A percentile compares a stretch with the other conserved stretches of the same genome.
Evolutionary conservation across 2,797 vertebrate species (phyloP).

Genomic region (Enteromius radiatus): DNA sequence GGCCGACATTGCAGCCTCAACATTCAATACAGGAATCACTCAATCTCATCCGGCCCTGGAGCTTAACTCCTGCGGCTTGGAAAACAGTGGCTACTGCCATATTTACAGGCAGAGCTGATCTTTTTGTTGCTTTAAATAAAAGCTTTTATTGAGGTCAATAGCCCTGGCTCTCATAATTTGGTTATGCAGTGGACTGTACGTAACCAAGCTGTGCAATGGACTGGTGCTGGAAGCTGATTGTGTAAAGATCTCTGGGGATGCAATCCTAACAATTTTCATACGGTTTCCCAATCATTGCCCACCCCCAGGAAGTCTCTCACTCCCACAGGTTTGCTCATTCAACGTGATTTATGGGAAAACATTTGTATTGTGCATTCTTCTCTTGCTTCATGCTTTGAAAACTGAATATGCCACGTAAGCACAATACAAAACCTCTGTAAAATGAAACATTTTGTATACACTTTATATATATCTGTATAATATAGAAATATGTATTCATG

Average conservation of each 20-base stretch:
- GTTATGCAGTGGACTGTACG: slow-evolving; percentile 14
- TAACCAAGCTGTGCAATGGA: slow-evolving; percentile 13
- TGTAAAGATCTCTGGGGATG: slow-evolving; percentile 40
- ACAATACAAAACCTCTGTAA: not conserved
- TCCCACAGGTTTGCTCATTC: slow-evolving; percentile 44
- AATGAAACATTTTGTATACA: not conserved
- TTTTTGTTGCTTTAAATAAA: slow-evolving; percentile 50
- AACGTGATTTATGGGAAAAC: slow-evolving; percentile 25
- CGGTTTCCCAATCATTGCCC: slow-evolving; percentile 43
- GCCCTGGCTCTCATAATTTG: slow-evolving; percentile 36
- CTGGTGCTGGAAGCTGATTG: slow-evolving; percentile 33
- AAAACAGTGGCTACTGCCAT: slow-evolving; percentile 30
- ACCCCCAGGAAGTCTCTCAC: slow-evolving; percentile 33
- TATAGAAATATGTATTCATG: not conserved
- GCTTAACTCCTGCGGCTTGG: slow-evolving; percentile 35
- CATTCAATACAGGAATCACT: slow-evolving; percentile 50
- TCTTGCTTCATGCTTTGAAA: slow-evolving; percentile 12
- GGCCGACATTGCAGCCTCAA: slow-evolving; percentile 47
- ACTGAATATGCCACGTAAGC: slow-evolving; percentile 2
- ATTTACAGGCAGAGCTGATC: slow-evolving; percentile 19
- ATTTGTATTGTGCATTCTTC: not conserved
- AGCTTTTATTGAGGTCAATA: slow-evolving; percentile 53
- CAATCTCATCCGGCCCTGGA: slow-evolving; percentile 31
- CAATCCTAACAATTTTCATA: slow-evolving; percentile 26
- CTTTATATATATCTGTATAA: not conserved